Percentiles rank a stretch among this genome's conserved stretches.
Conservation (phyloP, 2,113 vertebrate genomes). For the Cryptomyrus ogoouensis region DNA sequence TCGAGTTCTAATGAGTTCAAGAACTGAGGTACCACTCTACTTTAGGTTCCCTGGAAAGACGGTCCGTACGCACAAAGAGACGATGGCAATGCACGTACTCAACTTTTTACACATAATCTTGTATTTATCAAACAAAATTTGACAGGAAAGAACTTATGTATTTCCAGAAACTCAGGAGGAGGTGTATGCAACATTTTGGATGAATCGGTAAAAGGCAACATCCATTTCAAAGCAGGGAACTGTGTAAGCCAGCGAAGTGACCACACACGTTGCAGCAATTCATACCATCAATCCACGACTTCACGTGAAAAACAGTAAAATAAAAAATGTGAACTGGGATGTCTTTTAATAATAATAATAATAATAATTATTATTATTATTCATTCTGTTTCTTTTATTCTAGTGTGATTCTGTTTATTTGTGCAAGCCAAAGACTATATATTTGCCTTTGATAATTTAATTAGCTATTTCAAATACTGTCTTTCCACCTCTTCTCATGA, state of each 20-base stretch:
- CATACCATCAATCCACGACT: neutral
- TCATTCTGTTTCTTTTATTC: neutral
- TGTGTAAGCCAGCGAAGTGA: too few species aligned
- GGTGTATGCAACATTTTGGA: neutral
- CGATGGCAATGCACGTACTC: neutral
- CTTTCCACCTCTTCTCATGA: neutral
- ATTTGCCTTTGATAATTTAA: neutral
- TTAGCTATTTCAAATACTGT: neutral
- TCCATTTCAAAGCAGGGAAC: too few species aligned
- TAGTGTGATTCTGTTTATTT: neutral
- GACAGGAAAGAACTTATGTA: neutral
- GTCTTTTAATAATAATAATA: too few species aligned
- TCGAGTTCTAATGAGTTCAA: too few species aligned
- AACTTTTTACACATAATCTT: neutral
- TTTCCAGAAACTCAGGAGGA: neutral
- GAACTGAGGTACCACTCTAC: too few species aligned
- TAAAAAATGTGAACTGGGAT: neutral
- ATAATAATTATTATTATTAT: too few species aligned
- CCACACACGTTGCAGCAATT: neutral
- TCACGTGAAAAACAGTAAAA: neutral
- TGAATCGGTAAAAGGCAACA: too few species aligned
- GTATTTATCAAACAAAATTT: neutral
- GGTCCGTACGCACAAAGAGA: neutral
- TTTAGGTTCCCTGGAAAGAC: neutral
- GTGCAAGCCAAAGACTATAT: neutral